A percentile compares a stretch with the other conserved stretches of the same genome.
Conservation (phyloP, 2,888 invertebrate species). For the Drepanosiphum platanoidis region DNA sequence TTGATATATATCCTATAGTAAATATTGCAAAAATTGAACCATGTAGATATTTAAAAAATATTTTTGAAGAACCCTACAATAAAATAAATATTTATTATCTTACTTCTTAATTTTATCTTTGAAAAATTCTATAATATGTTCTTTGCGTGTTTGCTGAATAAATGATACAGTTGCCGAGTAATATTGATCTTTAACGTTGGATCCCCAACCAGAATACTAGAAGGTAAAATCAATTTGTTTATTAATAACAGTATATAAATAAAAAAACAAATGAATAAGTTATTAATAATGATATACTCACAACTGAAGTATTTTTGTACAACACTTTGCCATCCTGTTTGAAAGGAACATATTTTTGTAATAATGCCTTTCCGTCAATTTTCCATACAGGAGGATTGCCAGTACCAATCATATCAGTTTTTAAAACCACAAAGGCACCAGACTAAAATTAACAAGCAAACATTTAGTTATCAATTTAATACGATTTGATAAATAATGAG, state of each 20-base stretch:
- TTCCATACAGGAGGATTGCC: constrained; percentile 76
- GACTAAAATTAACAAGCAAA: constrained; percentile 69
- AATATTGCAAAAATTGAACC: too few species aligned
- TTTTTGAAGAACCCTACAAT: too few species aligned
- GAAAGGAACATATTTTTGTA: constrained; percentile 76
- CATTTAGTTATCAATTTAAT: constrained; percentile 1
- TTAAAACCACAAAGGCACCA: constrained; percentile 75
- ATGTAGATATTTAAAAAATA: too few species aligned
- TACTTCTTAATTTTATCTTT: constrained; percentile 66
- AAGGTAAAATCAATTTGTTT: constrained; percentile 65
- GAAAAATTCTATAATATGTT: constrained; percentile 70
- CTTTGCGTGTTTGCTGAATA: constrained; percentile 69
- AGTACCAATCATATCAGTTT: constrained; percentile 74
- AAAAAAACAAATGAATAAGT: constrained; percentile 3
- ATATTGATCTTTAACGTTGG: constrained; percentile 72
- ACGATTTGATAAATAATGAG: background rate
- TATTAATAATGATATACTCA: constrained; percentile 67
- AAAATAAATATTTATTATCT: constrained; percentile 34
- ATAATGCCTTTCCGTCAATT: constrained; percentile 75
- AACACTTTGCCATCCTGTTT: constrained; percentile 71
- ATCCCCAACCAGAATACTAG: constrained; percentile 74
- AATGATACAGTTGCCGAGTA: constrained; percentile 71
- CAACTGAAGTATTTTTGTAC: constrained; percentile 74
- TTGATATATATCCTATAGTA: too few species aligned
- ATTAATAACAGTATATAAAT: background rate